phyloP scores from a whole-genome alignment of 2,888 invertebrate genomes.

The Sericinus montela region DNA sequence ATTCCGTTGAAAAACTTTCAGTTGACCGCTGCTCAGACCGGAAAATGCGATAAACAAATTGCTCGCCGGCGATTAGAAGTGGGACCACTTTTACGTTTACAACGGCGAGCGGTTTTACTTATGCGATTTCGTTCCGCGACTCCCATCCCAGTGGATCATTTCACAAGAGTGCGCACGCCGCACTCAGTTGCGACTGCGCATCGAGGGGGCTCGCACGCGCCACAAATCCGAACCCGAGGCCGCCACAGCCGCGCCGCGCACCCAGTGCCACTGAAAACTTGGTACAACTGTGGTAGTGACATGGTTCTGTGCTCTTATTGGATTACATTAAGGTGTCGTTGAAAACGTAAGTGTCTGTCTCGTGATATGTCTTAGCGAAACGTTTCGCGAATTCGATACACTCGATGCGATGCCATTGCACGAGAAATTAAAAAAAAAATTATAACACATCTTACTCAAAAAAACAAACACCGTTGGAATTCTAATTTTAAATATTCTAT shows the following conservation, averaged over 20 bases:
- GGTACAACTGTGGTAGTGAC: constrained; percentile 67
- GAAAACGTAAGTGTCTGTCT: constrained; percentile 52
- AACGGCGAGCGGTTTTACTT: constrained; percentile 34
- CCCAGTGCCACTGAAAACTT: constrained; percentile 28
- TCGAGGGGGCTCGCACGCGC: constrained; percentile 39
- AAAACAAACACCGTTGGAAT: background rate
- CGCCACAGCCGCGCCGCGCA: constrained; percentile 27
- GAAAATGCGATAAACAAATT: constrained; percentile 4
- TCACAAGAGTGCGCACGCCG: constrained; percentile 34
- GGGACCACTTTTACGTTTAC: constrained; percentile 42
- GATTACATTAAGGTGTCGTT: constrained; percentile 61
- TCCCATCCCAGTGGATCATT: constrained; percentile 34
- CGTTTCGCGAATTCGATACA: background rate
- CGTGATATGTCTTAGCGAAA: background rate
- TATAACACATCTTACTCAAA: background rate
- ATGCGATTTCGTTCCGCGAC: constrained; percentile 40
- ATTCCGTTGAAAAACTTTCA: background rate
- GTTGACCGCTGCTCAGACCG: background rate
- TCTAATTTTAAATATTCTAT: background rate
- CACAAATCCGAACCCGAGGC: constrained; percentile 35
- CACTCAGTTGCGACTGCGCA: constrained; percentile 51
- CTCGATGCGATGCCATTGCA: background rate
- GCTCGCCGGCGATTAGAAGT: constrained; percentile 7
- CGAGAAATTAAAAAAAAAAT: constrained; percentile 7
- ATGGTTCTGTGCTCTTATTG: constrained; percentile 71